Base-by-base conservation (phyloP, 2,113 vertebrate species). In the Desmodus rotundus region DNA sequence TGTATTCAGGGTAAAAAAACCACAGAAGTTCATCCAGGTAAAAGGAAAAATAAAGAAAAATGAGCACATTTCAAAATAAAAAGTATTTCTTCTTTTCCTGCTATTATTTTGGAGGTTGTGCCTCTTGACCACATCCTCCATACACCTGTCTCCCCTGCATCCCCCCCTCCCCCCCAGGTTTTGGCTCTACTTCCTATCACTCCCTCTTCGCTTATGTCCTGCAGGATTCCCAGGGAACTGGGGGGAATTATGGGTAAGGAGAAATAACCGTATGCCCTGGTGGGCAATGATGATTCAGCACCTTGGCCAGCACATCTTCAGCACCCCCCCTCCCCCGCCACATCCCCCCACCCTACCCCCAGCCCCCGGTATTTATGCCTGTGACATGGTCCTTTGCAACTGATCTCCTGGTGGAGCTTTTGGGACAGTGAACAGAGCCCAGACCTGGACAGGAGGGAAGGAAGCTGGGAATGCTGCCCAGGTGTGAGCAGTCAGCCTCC, bases 231-330 rank as follows among this genome's bases (percentile, higher is more conserved):
- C 24, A 14, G 54, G 54, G 68, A 82, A 58, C 20, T 36, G 33
- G 73, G 31, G 45, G 14, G 89, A 85, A 58, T 61, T 45, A 4
- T 20, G 43, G 87, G 33, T n/a, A 74, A 87, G 92, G 45, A 77
- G 67, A 45, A 89, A 70, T 38, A 50, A 43, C 33, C 26, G 5
- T 16, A 5, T 13, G 20, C 61, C 70, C 88, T 12, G 7, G 28
- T 28, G 86, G 52, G 22, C 47, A 84, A 76, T 7, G 31, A 81
- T 4, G 9, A 47, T 93, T 97, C 89, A 94, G 93, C 89, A 97
- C 95, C 92, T 68, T 56, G 94, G 84, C 26, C 92, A 92, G 94
- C 43, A 47, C n/a, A n/a, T n/a, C n/a, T n/a, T n/a, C n/a, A n/a
- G n/a, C n/a, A n/a, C n/a, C n/a, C n/a, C n/a, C n/a, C n/a, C n/a